Evolutionary conservation across 2,113 vertebrate genomes (phyloP), one percentile per base, ranked within the genome.

Genomic region (Lipophrys pholis): DNA sequence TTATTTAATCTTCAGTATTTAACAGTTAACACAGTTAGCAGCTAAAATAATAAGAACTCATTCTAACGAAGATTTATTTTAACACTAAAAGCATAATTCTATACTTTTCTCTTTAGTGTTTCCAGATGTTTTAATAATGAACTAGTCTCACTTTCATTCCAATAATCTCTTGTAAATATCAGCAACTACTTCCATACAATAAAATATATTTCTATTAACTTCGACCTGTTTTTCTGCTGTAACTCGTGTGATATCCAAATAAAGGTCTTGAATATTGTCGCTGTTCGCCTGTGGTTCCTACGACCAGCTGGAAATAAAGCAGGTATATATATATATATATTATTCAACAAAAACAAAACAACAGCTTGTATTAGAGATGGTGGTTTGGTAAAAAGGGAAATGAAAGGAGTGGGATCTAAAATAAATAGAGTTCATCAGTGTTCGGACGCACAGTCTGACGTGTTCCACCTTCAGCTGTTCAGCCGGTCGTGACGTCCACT

Each of bases 111-210:
- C 21, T 30, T 30, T 30, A 30, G 21, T 4, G 21, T 30, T 30
- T 30, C 21, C 21, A 30, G 21, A 30, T 30, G 21, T 30, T 30
- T 30, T 30, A 30, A 30, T 4, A 30, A 30, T 30, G 21, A 30
- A 30, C 2, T 30, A 30, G 21, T 30, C 21, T 4, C 21, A 30
- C 21, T 30, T 30, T 30, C 21, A 30, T 4, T 30, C 11, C 8
- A 43, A 71, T 45, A 8, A 48, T 46, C 73, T 48, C 70, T 11
- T 93, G 87, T 92, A 91, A 83, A 90, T 91, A 92, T 71, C 58
- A 67, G 15, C 59, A 58, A 42, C 39, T 65, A 72, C 58, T 63
- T 56, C 64, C 16, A 5, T 63, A 67, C 55, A 81, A 56, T 86
- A 69, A 89, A 79, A 81, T 77, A 83, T 67, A 66, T 64, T 16